Percentiles rank a stretch among this genome's conserved stretches.
Evolutionary conservation across 2,888 invertebrate species (phyloP).

Genomic region (Steinernema scapterisci): DNA sequence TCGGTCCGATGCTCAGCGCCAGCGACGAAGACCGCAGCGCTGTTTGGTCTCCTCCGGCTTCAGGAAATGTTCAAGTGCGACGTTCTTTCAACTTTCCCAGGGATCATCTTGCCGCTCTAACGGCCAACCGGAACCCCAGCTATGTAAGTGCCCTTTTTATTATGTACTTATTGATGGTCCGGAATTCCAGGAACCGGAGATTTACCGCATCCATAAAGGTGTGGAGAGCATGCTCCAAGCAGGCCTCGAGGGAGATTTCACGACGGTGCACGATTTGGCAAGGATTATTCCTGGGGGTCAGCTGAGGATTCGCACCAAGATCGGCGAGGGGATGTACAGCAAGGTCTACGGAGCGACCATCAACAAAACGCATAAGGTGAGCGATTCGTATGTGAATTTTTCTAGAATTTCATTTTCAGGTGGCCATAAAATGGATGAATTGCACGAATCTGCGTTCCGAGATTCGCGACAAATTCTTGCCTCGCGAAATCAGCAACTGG

Average conservation of each 20-base stretch:
- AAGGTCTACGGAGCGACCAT: constrained; percentile 51
- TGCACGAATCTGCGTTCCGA: constrained; percentile 46
- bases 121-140: no score
- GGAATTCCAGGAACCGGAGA: no score
- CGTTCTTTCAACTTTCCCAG: no score
- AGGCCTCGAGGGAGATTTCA: background rate
- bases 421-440: constrained; percentile 59
- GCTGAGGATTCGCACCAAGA: constrained; percentile 18
- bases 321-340: constrained; percentile 59
- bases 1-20: no score
- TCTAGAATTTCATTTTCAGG: constrained; percentile 36
- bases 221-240: no score
- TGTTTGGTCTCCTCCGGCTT: no score
- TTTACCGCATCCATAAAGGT: no score
- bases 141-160: no score
- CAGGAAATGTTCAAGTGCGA: no score
- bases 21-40: no score
- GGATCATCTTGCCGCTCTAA: no score
- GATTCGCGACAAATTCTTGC: constrained; percentile 55
- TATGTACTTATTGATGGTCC: no score
- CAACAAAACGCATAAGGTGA: background rate
- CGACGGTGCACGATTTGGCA: background rate
- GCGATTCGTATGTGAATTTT: background rate
- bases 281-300: background rate
- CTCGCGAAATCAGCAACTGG: constrained; percentile 60